Percentiles rank a stretch among this genome's conserved stretches.
Evolutionary conservation across 1,140 invertebrate species (phyloP).

Genomic region (Trachymyrmex cornetzi): DNA sequence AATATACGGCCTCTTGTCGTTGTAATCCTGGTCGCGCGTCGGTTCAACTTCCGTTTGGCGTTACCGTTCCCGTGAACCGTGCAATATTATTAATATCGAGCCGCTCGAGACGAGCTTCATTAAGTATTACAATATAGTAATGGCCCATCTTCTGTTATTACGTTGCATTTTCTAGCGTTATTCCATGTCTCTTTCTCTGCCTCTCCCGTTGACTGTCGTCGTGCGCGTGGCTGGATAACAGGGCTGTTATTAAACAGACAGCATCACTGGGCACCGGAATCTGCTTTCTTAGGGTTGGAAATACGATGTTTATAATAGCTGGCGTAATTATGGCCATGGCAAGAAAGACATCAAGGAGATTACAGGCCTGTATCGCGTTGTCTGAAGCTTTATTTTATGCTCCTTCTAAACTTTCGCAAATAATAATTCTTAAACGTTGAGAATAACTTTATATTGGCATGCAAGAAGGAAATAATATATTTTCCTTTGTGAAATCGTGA

Average conservation of each 20-base stretch:
- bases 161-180: conserved; percentile 26
- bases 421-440: not conserved
- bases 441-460: not conserved
- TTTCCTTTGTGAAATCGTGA: not conserved
- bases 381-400: not conserved
- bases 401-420: not conserved
- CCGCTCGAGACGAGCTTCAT: conserved; percentile 65
- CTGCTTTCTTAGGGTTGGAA: conserved; percentile 41
- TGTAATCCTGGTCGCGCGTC: conserved; percentile 23
- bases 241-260: conserved; percentile 63
- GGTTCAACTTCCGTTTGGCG: conserved; percentile 4
- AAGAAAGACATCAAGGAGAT: conserved; percentile 23
- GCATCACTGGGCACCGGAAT: conserved; percentile 36
- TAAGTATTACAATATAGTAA: conserved; percentile 65
- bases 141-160: conserved; percentile 34
- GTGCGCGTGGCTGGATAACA: conserved; percentile 46
- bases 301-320: conserved; percentile 45
- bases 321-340: conserved; percentile 29
- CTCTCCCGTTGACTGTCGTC: not conserved
- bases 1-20: conserved; percentile 61
- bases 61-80: not conserved
- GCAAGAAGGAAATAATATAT: not conserved
- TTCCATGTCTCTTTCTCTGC: not conserved
- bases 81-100: conserved; percentile 61
- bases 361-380: conserved; percentile 1